These are phyloP conservation scores for Ellobium chinense DNA, from an alignment of 2,888 invertebrate species.

Conservation along the genomic window DNA sequence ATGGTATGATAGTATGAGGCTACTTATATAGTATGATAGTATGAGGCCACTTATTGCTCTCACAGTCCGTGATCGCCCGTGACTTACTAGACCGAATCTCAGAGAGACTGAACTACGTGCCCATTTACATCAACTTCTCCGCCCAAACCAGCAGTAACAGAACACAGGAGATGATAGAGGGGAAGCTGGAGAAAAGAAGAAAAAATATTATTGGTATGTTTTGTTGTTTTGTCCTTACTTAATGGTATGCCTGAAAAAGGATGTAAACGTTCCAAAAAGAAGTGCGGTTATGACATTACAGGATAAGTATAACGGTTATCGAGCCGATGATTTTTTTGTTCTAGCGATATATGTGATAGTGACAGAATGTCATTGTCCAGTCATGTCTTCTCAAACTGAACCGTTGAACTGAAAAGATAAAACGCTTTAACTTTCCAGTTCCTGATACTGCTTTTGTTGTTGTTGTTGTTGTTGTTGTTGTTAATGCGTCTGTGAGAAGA, in stretches of 20 bases:
- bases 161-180: slow-evolving; percentile 91
- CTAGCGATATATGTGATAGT: neutral
- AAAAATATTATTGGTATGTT: slow-evolving; percentile 83
- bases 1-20: too few species aligned
- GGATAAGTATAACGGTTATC: too few species aligned
- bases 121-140: slow-evolving; percentile 91
- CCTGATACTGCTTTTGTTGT: too few species aligned
- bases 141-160: slow-evolving; percentile 92
- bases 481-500: too few species aligned
- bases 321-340: neutral
- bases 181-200: slow-evolving; percentile 90
- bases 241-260: neutral
- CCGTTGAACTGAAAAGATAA: too few species aligned
- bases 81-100: slow-evolving; percentile 85
- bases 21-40: too few species aligned
- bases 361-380: slow-evolving; percentile 66
- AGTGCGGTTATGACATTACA: too few species aligned
- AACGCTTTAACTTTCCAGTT: too few species aligned
- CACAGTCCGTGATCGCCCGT: slow-evolving; percentile 88
- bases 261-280: too few species aligned
- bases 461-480: too few species aligned
- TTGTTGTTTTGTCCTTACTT: neutral
- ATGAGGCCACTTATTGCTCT: slow-evolving; percentile 28
- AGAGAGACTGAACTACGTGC: slow-evolving; percentile 84
- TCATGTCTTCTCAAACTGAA: neutral